Base-by-base conservation (phyloP, 2,888 invertebrate genomes). In the Sarcophaga caerulescens region DNA sequence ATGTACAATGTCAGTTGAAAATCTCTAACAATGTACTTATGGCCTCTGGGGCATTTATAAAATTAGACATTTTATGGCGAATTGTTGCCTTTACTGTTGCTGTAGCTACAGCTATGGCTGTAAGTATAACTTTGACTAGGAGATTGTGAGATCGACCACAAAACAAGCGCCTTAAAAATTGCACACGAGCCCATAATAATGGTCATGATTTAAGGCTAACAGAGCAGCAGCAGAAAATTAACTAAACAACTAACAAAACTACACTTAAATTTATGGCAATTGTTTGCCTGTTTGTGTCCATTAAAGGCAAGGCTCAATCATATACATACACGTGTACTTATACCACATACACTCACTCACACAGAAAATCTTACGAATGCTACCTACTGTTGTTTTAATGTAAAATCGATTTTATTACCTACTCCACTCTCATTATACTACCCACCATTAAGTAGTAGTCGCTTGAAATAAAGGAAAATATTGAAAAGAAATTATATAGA, bases 331-430 rank as follows among this genome's bases (percentile, higher is more conserved):
- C n/a, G n/a, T n/a, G n/a, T n/a, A n/a, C n/a, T n/a, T n/a, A n/a
- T n/a, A 35, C 0, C 6, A 35, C 0, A 6, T 11, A 14, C 17
- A 76, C 14, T 44, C 12, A 60, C 21, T 45, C 8, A 45, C 25
- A 57, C 6, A 65, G 3, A 62, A 21, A 52, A 11, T 25, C 68
- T 59, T 10, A 65, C 66, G 52, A 17, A 21, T 68, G 14, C 12
- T 63, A 57, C 45, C 76, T 76, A 62, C 71, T 73, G 75, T 77
- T 69, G 47, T 65, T 84, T 81, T 84, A 84, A 86, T 84, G 70
- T 78, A 79, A 84, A 86, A 84, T 86, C 86, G 81, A 86, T 86
- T 86, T 77, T 86, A n/a, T 14, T 69, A 21, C 47, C 59, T 77
- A 12, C 14, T 62, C 23, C 25, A 4, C 25, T 25, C 57, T 47